Evolutionary conservation across 2,888 invertebrate genomes (phyloP).

Genomic region (Brachyopa scutellaris): DNA sequence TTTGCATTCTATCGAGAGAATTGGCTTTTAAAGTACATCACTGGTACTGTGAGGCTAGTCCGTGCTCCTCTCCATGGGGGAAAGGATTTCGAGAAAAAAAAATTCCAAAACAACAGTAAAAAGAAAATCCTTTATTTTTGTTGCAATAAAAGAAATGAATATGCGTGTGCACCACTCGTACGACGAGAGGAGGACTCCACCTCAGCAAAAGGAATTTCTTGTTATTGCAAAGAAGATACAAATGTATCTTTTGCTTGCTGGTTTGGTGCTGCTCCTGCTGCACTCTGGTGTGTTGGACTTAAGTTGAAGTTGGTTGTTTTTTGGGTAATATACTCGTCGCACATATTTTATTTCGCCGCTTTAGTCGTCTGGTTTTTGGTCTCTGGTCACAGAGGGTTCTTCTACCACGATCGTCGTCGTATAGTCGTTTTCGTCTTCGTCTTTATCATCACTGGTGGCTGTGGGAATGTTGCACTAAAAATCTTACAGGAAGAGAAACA

Average conservation of each 20-base stretch:
- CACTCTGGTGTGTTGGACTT: constrained; percentile 3
- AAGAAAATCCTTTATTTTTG: constrained; percentile 49
- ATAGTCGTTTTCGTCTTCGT: background rate
- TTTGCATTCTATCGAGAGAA: constrained; percentile 67
- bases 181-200: background rate
- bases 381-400: constrained; percentile 33
- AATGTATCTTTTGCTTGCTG: constrained; percentile 56
- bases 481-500: constrained; percentile 31
- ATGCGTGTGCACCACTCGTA: constrained; percentile 55
- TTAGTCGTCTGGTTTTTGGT: constrained; percentile 13
- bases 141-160: constrained; percentile 37
- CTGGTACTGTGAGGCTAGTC: constrained; percentile 1
- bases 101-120: constrained; percentile 63
- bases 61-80: background rate
- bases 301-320: constrained; percentile 42
- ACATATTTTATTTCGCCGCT: constrained; percentile 63
- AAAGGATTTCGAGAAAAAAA: constrained; percentile 23
- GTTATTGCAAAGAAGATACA: constrained; percentile 43
- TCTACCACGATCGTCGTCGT: background rate
- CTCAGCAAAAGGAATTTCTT: constrained; percentile 59
- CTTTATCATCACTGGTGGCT: constrained; percentile 5
- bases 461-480: constrained; percentile 69
- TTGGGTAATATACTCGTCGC: constrained; percentile 67
- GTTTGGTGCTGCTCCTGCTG: background rate
- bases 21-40: constrained; percentile 31